Percentiles rank a stretch among this genome's conserved stretches.
phyloP scores from a whole-genome alignment of 1,140 invertebrate species.

The Cryptotermes secundus region DNA sequence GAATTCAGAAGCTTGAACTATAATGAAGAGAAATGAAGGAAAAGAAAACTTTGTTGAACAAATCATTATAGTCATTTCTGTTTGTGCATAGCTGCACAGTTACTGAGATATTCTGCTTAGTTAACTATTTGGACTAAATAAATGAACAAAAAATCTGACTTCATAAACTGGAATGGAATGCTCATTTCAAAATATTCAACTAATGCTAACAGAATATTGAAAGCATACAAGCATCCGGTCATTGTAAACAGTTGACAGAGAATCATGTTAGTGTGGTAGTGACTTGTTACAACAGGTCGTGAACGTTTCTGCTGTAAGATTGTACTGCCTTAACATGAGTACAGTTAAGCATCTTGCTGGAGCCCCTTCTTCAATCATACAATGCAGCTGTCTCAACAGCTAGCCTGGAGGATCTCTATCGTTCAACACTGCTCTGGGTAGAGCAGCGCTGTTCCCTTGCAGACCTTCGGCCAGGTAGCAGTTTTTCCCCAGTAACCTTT shows the following conservation, averaged over 20 bases:
- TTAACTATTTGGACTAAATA: too few species aligned
- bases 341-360: constrained; percentile 89
- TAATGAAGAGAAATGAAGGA: too few species aligned
- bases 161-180: too few species aligned
- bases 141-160: too few species aligned
- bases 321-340: constrained; percentile 46
- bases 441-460: constrained; percentile 94
- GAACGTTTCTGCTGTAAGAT: not conserved
- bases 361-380: constrained; percentile 84
- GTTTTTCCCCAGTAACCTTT: not conserved
- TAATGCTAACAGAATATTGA: not conserved
- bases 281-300: not conserved
- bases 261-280: not conserved
- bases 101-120: too few species aligned
- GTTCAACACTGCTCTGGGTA: constrained; percentile 89
- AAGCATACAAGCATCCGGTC: not conserved
- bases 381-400: constrained; percentile 88
- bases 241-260: not conserved
- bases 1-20: too few species aligned
- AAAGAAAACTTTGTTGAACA: too few species aligned
- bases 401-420: constrained; percentile 87
- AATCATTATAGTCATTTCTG: too few species aligned
- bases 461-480: constrained; percentile 82
- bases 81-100: too few species aligned
- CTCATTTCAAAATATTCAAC: not conserved